Conservation (phyloP, 2,113 vertebrate genomes). For the Myotis lucifugus region DNA sequence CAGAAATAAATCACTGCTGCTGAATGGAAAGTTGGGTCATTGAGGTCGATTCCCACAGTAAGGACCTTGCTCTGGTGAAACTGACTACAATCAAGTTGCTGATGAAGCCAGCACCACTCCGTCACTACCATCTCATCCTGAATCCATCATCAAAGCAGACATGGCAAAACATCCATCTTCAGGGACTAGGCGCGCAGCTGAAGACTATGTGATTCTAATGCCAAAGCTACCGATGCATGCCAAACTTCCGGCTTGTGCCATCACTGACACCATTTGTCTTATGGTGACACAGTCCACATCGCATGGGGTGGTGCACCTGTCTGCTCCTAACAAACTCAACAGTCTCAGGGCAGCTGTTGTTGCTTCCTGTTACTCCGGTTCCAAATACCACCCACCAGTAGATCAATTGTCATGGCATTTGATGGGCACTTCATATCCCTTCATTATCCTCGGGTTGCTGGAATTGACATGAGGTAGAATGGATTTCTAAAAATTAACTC, state of each 20-base stretch:
- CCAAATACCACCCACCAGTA: not conserved
- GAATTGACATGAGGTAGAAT: not conserved
- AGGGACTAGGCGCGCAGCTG: not conserved
- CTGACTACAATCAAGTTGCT: not conserved
- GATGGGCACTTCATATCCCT: not conserved
- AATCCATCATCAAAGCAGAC: not conserved
- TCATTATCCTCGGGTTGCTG: not conserved
- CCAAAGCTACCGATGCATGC: not conserved
- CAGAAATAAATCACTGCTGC: not conserved
- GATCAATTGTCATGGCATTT: not conserved
- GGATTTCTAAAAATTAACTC: not conserved
- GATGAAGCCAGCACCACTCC: not conserved
- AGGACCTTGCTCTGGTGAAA: not conserved
- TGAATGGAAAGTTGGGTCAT: not conserved
- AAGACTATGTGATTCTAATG: not conserved
- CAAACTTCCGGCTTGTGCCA: not conserved
- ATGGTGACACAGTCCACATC: not conserved
- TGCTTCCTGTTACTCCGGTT: not conserved
- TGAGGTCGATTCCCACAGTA: not conserved
- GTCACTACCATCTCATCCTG: not conserved
- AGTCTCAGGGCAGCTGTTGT: not conserved
- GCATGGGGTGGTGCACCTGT: fast-evolving
- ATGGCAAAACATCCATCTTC: not conserved
- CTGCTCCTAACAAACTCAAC: not conserved
- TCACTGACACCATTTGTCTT: not conserved